Base-by-base conservation (phyloP, 2,113 vertebrate species). In the Alosa alosa region DNA sequence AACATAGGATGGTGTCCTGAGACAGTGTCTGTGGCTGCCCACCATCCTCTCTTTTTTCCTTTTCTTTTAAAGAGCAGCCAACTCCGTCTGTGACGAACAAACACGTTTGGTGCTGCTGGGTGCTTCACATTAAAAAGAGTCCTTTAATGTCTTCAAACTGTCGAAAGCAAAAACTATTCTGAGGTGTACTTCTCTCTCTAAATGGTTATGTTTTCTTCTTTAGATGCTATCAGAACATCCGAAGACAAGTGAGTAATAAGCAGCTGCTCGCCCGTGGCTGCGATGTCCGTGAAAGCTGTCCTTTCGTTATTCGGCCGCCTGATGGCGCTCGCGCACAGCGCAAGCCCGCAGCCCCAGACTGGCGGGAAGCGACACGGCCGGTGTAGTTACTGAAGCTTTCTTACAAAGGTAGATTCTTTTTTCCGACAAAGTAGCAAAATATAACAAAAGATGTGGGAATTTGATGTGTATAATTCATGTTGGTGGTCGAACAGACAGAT, bases 291-390 rank as follows among this genome's bases (percentile, higher is more conserved):
- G 31, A 68, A 31, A n/a, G 45, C 89, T 92, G 78, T 75, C 83
- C 1, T 45, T 87, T 81, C 72, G 4, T 4, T 31, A 39, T 41
- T 13, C 15, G 86, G 45, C 94, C 95, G 94, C 94, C 90, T 88
- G 95, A 94, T 95, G 95, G 94, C 95, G 94, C 92, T 94, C 95
- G 93, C 95, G 93, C 85, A 95, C 94, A 94, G 91, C 93, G 91
- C 93, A 94, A 93, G 85, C 52, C 25, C 81, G 83, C 82, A 47
- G 46, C 57, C 18, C 31, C 81, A 72, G 44, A 7, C 5, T 20
- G 10, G n/a, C 49, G 2, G 75, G 49, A 50, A 22, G 10, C 36
- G 83, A 83, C 55, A 60, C 75, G 45, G 84, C 68, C 15, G 10
- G 72, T 78, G 15, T 78, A 78, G 31, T 78, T 78, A 78, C 17